Conservation (phyloP, 1,140 invertebrate species). For the Polyergus mexicanus region DNA sequence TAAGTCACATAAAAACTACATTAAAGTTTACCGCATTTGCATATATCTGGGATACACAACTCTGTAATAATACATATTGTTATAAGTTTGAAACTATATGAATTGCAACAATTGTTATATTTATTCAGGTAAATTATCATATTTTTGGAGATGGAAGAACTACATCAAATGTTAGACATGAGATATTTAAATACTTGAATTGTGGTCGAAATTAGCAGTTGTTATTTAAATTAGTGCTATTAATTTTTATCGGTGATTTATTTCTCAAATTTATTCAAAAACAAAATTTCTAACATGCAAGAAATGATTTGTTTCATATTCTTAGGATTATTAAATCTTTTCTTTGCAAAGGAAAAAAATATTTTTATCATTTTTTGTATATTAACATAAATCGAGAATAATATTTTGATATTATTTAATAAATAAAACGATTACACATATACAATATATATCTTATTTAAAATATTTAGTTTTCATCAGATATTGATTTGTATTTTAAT, state of each 20-base stretch:
- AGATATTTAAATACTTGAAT: not conserved
- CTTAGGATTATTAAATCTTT: not conserved
- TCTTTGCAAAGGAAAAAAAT: not conserved
- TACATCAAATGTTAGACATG: not conserved
- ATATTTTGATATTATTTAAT: slow-evolving; percentile 5
- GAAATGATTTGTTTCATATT: not conserved
- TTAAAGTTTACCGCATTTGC: slow-evolving; percentile 2
- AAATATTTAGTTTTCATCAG: not conserved
- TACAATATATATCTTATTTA: not conserved
- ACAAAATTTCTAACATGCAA: no score
- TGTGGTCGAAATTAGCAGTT: no score
- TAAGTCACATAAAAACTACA: not conserved
- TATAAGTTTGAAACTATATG: not conserved
- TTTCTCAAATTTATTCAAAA: no score
- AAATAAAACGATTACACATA: not conserved
- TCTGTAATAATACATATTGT: slow-evolving; percentile 4
- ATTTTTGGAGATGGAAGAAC: not conserved
- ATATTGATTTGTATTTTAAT: slow-evolving; percentile 1
- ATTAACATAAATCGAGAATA: not conserved
- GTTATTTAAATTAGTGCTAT: no score
- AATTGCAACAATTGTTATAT: not conserved
- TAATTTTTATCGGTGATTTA: no score
- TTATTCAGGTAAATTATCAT: not conserved
- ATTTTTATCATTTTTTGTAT: not conserved
- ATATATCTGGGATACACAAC: not conserved